Base-by-base conservation (phyloP, 1,140 invertebrate species). In the Zophobas atratus region DNA sequence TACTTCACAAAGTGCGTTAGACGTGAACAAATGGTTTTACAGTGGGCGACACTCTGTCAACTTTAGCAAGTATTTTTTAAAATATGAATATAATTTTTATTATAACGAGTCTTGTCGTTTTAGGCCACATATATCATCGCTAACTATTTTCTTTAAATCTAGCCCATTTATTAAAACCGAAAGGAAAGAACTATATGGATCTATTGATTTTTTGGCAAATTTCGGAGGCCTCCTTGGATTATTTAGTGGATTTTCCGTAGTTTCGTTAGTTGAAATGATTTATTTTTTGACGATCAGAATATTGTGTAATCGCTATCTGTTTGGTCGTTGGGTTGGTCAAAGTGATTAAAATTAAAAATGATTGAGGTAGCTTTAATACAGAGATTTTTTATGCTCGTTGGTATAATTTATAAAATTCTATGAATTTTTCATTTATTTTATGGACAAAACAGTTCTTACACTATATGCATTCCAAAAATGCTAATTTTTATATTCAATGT, bases 171-270 rank as follows among this genome's bases (percentile, higher is more conserved):
- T 91, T 38, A 90, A 90, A 3, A 91, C 89, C 0, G 86, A 87
- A 71, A 87, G 91, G 1, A 91, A 89, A 0, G 90, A 92, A 82
- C 84, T 92, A 0, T 92, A 90, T 79, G 91, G 91, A 0, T 87
- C 89, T 41, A 90, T 90, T 0, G 91, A 92, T 75, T 90, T 92
- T 80, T 87, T 92, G 91, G 89, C 92, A 8, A 92, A 92, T 81
- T 90, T 90, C 75, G 92, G 92, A 1, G 91, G 92, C 67, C 86
- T 92, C 32, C 87, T 92, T 1, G 91, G 92, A 1, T 87, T 93
- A 1, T 92, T 91, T 78, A 90, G 92, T 85, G 92, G 92, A 8
- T 92, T 93, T 83, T 91, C 90, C 1, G 85, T 89, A 39, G 79
- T 91, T 2, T 90, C 89, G 56, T 84, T 91, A 20, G 85, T 90